These are phyloP conservation scores for Xestia sexstrigata DNA, from an alignment of 2,888 invertebrate genomes.

Conservation along the genomic window DNA sequence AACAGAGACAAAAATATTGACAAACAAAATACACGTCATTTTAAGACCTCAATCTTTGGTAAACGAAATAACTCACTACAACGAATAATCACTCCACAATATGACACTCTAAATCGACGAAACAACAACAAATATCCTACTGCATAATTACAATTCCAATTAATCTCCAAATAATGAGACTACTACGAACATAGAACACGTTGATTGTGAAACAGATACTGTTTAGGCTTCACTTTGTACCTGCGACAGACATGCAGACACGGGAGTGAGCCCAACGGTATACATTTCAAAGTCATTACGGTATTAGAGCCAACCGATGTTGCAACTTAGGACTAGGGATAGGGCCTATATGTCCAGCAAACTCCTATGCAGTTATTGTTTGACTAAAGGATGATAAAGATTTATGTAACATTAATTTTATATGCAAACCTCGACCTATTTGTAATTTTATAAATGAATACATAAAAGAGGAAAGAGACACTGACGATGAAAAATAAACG, in stretches of 20 bases:
- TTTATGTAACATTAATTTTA: background rate
- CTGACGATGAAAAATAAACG: background rate
- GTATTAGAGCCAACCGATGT: background rate
- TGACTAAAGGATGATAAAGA: background rate
- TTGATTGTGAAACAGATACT: conserved; percentile 39
- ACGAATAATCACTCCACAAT: background rate
- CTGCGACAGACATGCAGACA: conserved; percentile 12
- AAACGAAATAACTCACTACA: background rate
- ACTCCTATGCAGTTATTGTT: background rate
- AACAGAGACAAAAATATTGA: background rate
- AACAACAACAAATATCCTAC: background rate
- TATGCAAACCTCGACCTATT: conserved; percentile 8
- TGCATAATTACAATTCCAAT: conserved; percentile 16
- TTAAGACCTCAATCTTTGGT: too few relatives aligned
- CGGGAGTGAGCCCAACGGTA: conserved; percentile 9
- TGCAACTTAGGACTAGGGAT: background rate
- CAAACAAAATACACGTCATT: background rate
- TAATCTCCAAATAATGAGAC: conserved; percentile 32
- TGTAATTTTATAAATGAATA: conserved; percentile 17
- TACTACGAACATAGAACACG: background rate
- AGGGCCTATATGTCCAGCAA: background rate
- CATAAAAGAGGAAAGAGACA: background rate
- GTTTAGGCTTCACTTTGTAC: conserved; percentile 21
- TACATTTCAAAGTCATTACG: conserved; percentile 30
- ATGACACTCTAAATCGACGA: too few relatives aligned